These are phyloP conservation scores for Erebia ligea DNA, from an alignment of 2,888 invertebrate species.

Conservation along the genomic window DNA sequence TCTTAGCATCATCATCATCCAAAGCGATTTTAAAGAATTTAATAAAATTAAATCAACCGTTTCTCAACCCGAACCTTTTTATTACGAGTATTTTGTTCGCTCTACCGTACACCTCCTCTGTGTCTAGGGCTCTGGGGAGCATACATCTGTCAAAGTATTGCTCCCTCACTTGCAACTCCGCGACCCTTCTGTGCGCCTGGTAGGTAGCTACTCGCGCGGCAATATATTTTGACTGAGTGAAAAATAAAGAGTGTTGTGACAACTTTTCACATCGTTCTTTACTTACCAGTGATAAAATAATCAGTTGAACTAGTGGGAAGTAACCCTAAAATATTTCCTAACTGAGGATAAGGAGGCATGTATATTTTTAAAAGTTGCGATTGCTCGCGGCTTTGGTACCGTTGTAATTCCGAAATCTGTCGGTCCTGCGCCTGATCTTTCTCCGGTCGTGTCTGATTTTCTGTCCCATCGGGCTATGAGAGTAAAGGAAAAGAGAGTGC, in stretches of 20 bases:
- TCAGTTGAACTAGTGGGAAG: background rate
- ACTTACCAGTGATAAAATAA: too few species aligned
- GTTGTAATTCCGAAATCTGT: too few species aligned
- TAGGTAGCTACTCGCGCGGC: constrained; percentile 40
- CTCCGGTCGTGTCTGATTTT: too few species aligned
- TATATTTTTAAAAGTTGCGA: too few species aligned
- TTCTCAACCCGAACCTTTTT: constrained; percentile 19
- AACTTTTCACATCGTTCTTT: too few species aligned
- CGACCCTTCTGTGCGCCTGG: constrained; percentile 49
- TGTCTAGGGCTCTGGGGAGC: constrained; percentile 42
- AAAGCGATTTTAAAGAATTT: background rate
- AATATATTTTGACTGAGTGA: constrained; percentile 3
- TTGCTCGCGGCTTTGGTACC: too few species aligned
- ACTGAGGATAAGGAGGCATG: too few species aligned
- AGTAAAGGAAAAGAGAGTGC: too few species aligned
- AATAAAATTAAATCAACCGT: constrained; percentile 13
- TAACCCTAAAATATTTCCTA: too few species aligned
- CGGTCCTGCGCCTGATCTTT: too few species aligned
- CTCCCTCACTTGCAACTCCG: constrained; percentile 42
- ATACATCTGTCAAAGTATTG: constrained; percentile 53
- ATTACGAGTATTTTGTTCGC: constrained; percentile 13
- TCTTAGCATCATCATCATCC: background rate
- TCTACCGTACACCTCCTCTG: constrained; percentile 36
- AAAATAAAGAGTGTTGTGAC: constrained; percentile 1
- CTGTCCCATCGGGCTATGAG: too few species aligned